Evolutionary conservation across 2,888 invertebrate genomes (phyloP), one percentile per base, ranked within the genome.

Genomic region (Steinernema scapterisci): DNA sequence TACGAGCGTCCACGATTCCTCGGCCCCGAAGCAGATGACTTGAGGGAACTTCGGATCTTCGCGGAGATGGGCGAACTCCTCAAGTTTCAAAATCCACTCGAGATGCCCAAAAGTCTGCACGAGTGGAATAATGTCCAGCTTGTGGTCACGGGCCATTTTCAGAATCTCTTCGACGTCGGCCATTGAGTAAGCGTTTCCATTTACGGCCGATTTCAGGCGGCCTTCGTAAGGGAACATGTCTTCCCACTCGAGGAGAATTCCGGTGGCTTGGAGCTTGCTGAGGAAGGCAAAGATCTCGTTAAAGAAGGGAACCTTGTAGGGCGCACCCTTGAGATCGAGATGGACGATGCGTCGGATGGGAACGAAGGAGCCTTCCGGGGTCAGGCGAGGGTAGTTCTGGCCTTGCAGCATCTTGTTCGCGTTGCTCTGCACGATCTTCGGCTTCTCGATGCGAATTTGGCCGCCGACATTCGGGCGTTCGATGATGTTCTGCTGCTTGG

Each of bases 31-130:
- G 77, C 87, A 86, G 54, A 85, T 84, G 6, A 86, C 86, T 78
- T 85, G 52, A 76, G 72, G 2, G 31, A 72, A 77, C n/a, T 72
- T 72, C 1, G 75, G 73, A 25, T 81, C 79, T 21, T 82, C 82
- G 21, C 83, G 72, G 9, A 93, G 89, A 74, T 92, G 90, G 74
- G 90, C 89, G 84, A 91, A 93, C 75, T 92, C 89, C 31, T 91
- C 88, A 27, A 92, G 89, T 85, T 94, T 94, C 70, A 94, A 89
- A 0, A 92, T 91, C 89, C 92, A 93, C 88, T 94, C 94, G 89
- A 94, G 89, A 87, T 94, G 94, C 0, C 93, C 94, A 88, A 94
- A 94, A 0, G 93, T 93, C 89, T 93, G 94, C 16, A 94, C 89
- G 56, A 94, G 88, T 0, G 94, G 94, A 81, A 94, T 92, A 0